Conservation (phyloP, 2,797 vertebrate genomes). For the Girardinus metallicus region DNA sequence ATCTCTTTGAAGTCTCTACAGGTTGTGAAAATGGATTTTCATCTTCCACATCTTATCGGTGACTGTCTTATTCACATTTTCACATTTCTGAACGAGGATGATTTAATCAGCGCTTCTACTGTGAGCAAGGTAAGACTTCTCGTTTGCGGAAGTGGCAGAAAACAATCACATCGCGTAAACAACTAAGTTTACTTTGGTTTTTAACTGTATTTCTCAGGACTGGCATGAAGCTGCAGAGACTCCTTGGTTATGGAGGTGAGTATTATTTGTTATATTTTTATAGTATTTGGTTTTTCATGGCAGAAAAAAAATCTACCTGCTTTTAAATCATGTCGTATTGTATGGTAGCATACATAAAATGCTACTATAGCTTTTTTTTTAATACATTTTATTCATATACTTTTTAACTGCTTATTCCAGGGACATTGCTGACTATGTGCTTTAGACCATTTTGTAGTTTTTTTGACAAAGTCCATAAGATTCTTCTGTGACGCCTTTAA, state of each 20-base stretch:
- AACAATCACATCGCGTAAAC: not conserved
- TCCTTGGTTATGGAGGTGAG: conserved; percentile 80
- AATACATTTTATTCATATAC: not conserved
- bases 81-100: conserved; percentile 73
- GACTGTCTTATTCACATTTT: conserved; percentile 82
- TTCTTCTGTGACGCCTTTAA: not conserved
- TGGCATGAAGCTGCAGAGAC: conserved; percentile 76
- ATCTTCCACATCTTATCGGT: conserved; percentile 41
- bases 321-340: not conserved
- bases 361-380: not conserved
- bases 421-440: not conserved
- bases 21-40: conserved; percentile 35
- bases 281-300: not conserved
- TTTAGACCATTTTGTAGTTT: not conserved
- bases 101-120: conserved; percentile 74
- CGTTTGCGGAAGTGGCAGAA: conserved; percentile 58
- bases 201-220: conserved; percentile 45
- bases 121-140: conserved; percentile 80
- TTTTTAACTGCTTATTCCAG: not conserved
- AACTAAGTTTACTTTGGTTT: not conserved
- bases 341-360: too few species aligned
- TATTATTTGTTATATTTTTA: not conserved
- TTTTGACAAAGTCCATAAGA: not conserved
- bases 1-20: not conserved
- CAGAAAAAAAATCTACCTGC: not conserved